A percentile compares a stretch with the other conserved stretches of the same genome.
Conservation (phyloP, 2,797 vertebrate species). For the Molothrus aeneus region DNA sequence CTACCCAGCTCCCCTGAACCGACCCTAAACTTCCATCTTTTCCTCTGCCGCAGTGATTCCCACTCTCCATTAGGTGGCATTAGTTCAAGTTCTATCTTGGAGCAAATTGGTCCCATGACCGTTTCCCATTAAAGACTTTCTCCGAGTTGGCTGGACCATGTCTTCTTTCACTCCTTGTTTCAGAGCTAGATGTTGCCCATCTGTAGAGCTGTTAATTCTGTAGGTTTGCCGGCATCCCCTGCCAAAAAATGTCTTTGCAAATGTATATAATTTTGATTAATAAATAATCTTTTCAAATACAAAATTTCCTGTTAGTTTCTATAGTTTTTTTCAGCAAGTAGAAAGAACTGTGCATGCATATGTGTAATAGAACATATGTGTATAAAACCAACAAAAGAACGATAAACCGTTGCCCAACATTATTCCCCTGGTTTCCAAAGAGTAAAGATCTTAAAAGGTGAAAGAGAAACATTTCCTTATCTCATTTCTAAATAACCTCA, state of each 20-base stretch:
- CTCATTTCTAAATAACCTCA: neutral
- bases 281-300: neutral
- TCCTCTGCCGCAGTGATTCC: neutral
- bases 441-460: neutral
- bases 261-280: neutral
- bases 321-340: neutral
- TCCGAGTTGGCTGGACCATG: neutral
- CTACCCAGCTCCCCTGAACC: neutral
- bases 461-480: neutral
- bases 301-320: neutral
- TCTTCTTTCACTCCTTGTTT: neutral
- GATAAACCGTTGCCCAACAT: neutral
- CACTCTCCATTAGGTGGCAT: constrained; percentile 35
- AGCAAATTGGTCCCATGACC: neutral
- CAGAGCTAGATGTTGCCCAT: neutral
- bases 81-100: neutral
- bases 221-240: accelerated
- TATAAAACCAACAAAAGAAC: neutral
- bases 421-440: neutral
- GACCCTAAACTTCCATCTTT: neutral
- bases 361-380: neutral
- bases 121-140: neutral
- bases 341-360: accelerated
- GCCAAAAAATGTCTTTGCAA: neutral
- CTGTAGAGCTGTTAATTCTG: neutral